Conservation (phyloP, 2,797 vertebrate genomes). For the Sebastes wilsoni region DNA sequence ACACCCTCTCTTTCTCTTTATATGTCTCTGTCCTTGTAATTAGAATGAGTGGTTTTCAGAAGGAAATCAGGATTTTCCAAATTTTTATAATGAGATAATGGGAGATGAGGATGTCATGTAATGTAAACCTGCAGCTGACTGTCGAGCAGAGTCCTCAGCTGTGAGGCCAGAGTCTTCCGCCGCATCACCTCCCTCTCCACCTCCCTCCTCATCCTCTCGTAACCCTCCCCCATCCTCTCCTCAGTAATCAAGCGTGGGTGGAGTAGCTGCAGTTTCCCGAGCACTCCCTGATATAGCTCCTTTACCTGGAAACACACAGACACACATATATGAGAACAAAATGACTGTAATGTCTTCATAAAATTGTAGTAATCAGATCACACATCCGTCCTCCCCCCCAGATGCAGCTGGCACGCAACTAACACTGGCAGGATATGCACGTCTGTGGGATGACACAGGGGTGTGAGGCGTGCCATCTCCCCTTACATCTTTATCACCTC, state of each 20-base stretch:
- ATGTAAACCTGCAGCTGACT: slow-evolving; percentile 78
- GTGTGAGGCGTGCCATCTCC: slow-evolving; percentile 30
- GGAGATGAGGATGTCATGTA: not conserved
- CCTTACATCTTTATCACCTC: slow-evolving; percentile 46
- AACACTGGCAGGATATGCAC: not conserved
- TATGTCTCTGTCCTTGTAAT: not conserved
- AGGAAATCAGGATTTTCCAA: not conserved
- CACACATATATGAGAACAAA: not conserved
- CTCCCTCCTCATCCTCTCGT: slow-evolving; percentile 75
- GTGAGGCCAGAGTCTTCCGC: slow-evolving; percentile 78
- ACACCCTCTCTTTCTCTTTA: not conserved
- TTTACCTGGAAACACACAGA: slow-evolving; percentile 82
- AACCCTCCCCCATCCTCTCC: slow-evolving; percentile 57
- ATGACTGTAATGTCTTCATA: not conserved
- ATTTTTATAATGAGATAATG: not conserved
- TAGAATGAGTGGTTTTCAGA: not conserved
- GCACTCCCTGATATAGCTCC: slow-evolving; percentile 81
- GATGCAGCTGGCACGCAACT: not conserved
- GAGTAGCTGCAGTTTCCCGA: slow-evolving; percentile 79
- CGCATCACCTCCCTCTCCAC: slow-evolving; percentile 82
- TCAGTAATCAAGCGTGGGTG: slow-evolving; percentile 53
- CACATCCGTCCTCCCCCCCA: not conserved
- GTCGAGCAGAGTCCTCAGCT: slow-evolving; percentile 78
- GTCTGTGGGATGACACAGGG: slow-evolving; percentile 17
- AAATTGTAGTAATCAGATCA: slow-evolving; percentile 10